Conservation (phyloP, 2,888 invertebrate species). For the Dynastes hyllus region DNA sequence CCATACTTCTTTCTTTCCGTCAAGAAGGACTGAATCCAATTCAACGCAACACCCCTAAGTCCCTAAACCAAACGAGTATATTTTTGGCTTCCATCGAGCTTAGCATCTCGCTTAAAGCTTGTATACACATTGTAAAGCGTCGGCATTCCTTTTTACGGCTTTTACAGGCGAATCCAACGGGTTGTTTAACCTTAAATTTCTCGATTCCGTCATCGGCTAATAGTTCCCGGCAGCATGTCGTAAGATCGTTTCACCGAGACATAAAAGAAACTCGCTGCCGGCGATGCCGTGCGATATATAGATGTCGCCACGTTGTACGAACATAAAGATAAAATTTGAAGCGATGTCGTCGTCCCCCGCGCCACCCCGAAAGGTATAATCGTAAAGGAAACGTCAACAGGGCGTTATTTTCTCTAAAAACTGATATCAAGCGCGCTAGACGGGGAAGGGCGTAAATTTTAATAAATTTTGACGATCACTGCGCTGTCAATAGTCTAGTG, state of each 20-base stretch:
- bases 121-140: constrained; percentile 1
- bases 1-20: too few species aligned
- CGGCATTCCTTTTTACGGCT: background rate
- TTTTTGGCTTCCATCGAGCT: too few species aligned
- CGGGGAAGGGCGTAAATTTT: constrained; percentile 16
- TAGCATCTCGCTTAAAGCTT: background rate
- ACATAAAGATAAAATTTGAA: constrained; percentile 37
- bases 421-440: constrained; percentile 1
- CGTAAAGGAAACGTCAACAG: constrained; percentile 32
- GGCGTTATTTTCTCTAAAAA: constrained; percentile 25
- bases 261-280: background rate
- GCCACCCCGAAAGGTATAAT: background rate
- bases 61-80: too few species aligned
- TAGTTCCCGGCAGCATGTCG: constrained; percentile 16
- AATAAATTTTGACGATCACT: constrained; percentile 20
- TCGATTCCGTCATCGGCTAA: constrained; percentile 6
- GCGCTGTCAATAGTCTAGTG: constrained; percentile 15
- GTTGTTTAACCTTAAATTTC: constrained; percentile 24
- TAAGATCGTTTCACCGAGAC: constrained; percentile 5
- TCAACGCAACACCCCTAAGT: too few species aligned
- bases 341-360: background rate
- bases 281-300: background rate
- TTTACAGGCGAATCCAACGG: background rate
- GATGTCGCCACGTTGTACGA: constrained; percentile 13
- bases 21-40: too few species aligned